Conservation (phyloP, 2,113 vertebrate genomes). For the Craseonycteris thonglongyai region DNA sequence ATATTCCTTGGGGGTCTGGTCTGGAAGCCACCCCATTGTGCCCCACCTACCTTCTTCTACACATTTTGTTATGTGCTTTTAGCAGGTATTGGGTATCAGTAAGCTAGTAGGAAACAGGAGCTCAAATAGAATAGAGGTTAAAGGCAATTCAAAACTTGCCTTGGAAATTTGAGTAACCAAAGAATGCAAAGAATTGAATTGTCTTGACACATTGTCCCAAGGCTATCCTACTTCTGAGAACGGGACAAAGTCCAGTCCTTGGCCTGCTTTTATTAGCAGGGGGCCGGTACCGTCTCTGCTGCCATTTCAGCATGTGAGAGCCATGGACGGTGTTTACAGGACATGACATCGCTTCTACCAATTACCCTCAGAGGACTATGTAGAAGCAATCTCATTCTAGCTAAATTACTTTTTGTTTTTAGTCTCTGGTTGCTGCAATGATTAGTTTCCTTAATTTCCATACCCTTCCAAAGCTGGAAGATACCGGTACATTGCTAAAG, state of each 20-base stretch:
- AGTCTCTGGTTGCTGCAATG: background rate
- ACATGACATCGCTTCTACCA: background rate
- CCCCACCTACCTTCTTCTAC: no score
- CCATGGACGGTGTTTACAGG: background rate
- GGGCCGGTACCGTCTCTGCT: background rate
- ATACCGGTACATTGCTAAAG: slow-evolving; percentile 35
- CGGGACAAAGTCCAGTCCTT: fast-evolving
- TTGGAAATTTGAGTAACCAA: no score
- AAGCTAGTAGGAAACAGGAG: no score
- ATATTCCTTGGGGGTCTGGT: no score
- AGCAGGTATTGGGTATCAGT: no score
- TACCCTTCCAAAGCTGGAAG: background rate
- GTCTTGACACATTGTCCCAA: background rate
- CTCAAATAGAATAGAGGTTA: no score
- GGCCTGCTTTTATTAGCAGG: background rate
- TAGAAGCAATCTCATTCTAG: background rate
- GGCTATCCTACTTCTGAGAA: background rate
- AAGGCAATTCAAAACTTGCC: no score
- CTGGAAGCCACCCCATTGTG: no score
- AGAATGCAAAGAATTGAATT: no score
- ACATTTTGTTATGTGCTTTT: no score
- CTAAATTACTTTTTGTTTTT: slow-evolving; percentile 24
- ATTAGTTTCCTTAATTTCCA: slow-evolving; percentile 41
- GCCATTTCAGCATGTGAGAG: background rate
- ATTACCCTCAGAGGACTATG: background rate